Evolutionary conservation across 2,113 vertebrate species (phyloP), one percentile per base, ranked within the genome.

Genomic region (Sander lucioperca): DNA sequence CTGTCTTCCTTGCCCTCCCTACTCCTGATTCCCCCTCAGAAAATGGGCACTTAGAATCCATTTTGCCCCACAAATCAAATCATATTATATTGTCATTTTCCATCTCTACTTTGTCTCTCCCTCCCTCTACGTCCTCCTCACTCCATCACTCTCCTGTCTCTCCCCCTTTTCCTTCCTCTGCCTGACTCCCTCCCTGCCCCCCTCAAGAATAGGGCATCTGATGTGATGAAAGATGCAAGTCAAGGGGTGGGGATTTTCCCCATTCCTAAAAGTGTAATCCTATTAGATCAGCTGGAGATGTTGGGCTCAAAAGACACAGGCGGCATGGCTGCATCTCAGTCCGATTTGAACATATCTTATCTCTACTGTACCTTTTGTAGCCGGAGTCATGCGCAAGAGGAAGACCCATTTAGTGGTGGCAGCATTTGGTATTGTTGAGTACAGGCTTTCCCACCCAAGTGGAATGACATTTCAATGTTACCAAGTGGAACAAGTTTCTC

Each of bases 81-180:
- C 88, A 91, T 81, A 92, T 91, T 93, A 91, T 81, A 92, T 91
- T 93, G 90, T 94, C 90, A 90, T 91, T 92, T 94, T 91, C 87
- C 88, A 88, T 89, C 87, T 88, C 84, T 56, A 83, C 81, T 84
- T 88, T 70, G 85, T 87, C 86, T 59, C 85, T 81, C 83, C 83
- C 82, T 89, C 84, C 61, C 59, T 57, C 69, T 50, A 47, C 57
- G 2, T 80, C 74, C 61, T 82, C 67, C 57, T 80, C 70, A 71
- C 43, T 85, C 82, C 63, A 67, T 91, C 83, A 79, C 71, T 77
- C 50, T 75, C 47, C 68, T 19, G 27, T 73, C 56, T 50, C 48
- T 74, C 68, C 45, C 47, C 16, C 18, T 68, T 57, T 74, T 68
- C 59, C 16, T 69, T 73, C 51, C 51, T 39, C 56, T 10, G 12